Evolutionary conservation across 2,113 vertebrate species (phyloP), one percentile per base, ranked within the genome.

Genomic region (Himantopus leucocephalus): DNA sequence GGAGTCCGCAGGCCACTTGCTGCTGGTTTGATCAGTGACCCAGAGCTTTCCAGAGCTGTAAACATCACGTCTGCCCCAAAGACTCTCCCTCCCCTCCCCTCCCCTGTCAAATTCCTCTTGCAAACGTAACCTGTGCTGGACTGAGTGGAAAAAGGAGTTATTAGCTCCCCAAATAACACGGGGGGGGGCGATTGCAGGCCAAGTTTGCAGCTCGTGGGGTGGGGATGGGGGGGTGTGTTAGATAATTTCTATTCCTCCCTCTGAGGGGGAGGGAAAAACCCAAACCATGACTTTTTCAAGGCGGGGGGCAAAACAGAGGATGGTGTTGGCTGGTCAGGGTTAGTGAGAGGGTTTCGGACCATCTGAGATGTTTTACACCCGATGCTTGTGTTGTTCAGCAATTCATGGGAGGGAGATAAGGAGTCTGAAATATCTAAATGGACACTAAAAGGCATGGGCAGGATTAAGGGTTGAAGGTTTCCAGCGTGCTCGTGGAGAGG

Each of bases 1-100:
- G 66, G 70, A 83, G 59, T 24, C 53, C 5, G 3, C 37, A 47
- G 83, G 85, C 92, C 81, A 89, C 94, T 96, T 93, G 92, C 88
- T 87, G 53, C 29, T 59, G 79, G 78, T 92, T 96, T 95, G 94
- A 96, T 92, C 96, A 91, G 80, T 96, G 96, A 94, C 90, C 96
- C 93, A 55, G 90, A 95, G 68, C 91, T 82, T 92, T 86, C 62
- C 64, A 56, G 92, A 90, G 87, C 88, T 76, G 88, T 95, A 95
- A 97, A 96, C 82, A 93, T 87, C 71, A 77, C 89, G 89, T 86
- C 87, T 94, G 72, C 68, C 60, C 78, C 67, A 1, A 68, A 76
- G 27, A 39, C 41, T 67, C 35, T 87, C n/a, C 41, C 50, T 39
- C 21, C 8, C 24, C 50, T 39, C 21, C 8, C 24, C 27, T 67